Evolutionary conservation across 2,888 invertebrate species (phyloP).

Genomic region (Phalera bucephala): DNA sequence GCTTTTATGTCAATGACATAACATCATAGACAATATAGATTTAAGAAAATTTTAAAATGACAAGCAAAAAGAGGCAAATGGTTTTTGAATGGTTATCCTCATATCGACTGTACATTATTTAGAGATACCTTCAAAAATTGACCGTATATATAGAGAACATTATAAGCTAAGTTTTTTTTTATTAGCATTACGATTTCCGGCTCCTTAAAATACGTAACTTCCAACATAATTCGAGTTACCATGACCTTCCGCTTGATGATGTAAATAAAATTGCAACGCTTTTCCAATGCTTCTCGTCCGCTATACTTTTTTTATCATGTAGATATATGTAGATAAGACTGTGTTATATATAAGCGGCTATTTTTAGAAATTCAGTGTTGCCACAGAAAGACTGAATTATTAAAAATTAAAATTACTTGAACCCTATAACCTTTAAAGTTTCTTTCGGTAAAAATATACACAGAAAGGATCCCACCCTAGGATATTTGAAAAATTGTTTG

Average conservation of each 20-base stretch:
- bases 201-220: constrained; percentile 58
- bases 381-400: constrained; percentile 46
- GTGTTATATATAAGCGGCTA: constrained; percentile 31
- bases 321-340: constrained; percentile 49
- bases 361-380: constrained; percentile 55
- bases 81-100: constrained; percentile 73
- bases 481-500: constrained; percentile 45
- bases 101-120: constrained; percentile 64
- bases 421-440: constrained; percentile 19
- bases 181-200: constrained; percentile 25
- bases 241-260: constrained; percentile 63
- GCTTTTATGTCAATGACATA: constrained; percentile 33
- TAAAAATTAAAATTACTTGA: constrained; percentile 24
- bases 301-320: constrained; percentile 26
- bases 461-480: constrained; percentile 70
- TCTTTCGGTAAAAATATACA: constrained; percentile 47
- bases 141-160: constrained; percentile 34
- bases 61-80: constrained; percentile 79
- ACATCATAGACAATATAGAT: constrained; percentile 35
- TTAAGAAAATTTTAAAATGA: constrained; percentile 56
- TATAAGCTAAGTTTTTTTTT: too few relatives aligned
- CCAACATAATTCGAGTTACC: constrained; percentile 76
- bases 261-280: constrained; percentile 62
- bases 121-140: constrained; percentile 69
- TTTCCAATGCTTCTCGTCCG: constrained; percentile 36